Percentiles rank a stretch among this genome's conserved stretches.
phyloP scores from a whole-genome alignment of 2,113 vertebrate genomes.

The Chauna torquata region DNA sequence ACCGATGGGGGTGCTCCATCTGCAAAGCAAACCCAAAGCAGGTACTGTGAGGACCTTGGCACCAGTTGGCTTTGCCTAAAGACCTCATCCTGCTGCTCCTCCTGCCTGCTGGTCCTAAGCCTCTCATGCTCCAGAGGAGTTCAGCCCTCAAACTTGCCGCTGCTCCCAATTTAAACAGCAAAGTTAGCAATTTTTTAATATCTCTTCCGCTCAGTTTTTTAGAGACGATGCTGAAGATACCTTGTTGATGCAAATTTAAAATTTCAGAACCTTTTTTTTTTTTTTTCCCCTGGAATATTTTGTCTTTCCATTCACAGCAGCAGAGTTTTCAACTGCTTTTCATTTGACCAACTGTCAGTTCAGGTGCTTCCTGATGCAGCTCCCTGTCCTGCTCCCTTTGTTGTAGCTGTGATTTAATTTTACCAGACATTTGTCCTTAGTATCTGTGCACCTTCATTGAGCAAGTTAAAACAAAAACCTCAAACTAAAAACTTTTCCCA shows the following conservation, averaged over 20 bases:
- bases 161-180: neutral
- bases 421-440: neutral
- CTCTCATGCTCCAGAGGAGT: neutral
- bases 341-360: neutral
- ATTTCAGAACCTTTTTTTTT: neutral
- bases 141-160: neutral
- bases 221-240: neutral
- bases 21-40: neutral
- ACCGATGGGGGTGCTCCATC: no score
- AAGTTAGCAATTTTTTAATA: neutral
- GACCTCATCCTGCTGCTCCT: neutral
- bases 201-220: neutral
- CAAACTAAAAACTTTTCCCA: neutral
- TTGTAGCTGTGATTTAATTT: neutral
- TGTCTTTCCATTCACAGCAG: neutral
- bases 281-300: neutral
- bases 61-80: neutral
- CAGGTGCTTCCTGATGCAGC: neutral
- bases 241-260: neutral
- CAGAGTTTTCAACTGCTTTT: neutral
- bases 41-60: neutral
- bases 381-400: neutral
- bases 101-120: neutral
- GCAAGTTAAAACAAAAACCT: neutral
- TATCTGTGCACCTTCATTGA: neutral